phyloP scores from a whole-genome alignment of 2,888 invertebrate species.

The Scaptodrosophila latifasciaeformis region DNA sequence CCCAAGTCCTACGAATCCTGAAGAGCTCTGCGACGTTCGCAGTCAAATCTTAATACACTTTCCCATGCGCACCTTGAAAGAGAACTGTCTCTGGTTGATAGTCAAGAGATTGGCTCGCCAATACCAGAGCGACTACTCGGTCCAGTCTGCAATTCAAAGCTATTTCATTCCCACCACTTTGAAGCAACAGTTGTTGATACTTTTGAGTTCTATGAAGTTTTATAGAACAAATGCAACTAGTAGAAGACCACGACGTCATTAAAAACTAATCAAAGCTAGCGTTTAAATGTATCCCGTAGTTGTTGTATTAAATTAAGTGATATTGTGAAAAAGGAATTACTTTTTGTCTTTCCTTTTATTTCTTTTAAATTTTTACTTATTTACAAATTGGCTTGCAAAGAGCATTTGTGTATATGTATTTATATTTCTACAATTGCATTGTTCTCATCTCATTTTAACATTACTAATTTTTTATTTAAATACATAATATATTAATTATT shows the following conservation, averaged over 20 bases:
- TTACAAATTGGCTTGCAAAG: constrained; percentile 58
- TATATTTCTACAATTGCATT: constrained; percentile 55
- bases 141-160: constrained; percentile 18
- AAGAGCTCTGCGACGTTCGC: constrained; percentile 47
- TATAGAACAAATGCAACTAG: constrained; percentile 43
- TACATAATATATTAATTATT: constrained; percentile 50
- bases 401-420: constrained; percentile 22
- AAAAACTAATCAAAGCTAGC: too few species aligned
- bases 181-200: constrained; percentile 49
- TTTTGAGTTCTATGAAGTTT: constrained; percentile 42
- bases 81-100: constrained; percentile 64
- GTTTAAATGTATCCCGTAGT: constrained; percentile 14
- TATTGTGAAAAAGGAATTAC: constrained; percentile 7
- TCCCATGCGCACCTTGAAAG: constrained; percentile 66
- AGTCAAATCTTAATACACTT: constrained; percentile 60
- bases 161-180: constrained; percentile 55
- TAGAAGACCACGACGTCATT: constrained; percentile 22
- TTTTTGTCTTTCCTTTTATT: constrained; percentile 25
- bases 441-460: constrained; percentile 28
- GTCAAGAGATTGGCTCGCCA: constrained; percentile 34
- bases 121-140: constrained; percentile 16
- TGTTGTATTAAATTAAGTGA: constrained; percentile 44
- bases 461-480: constrained; percentile 42
- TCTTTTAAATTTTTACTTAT: constrained; percentile 40
- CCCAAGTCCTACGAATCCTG: constrained; percentile 53